Base-by-base conservation (phyloP, 2,113 vertebrate species). In the Psilopsiagon aymara region DNA sequence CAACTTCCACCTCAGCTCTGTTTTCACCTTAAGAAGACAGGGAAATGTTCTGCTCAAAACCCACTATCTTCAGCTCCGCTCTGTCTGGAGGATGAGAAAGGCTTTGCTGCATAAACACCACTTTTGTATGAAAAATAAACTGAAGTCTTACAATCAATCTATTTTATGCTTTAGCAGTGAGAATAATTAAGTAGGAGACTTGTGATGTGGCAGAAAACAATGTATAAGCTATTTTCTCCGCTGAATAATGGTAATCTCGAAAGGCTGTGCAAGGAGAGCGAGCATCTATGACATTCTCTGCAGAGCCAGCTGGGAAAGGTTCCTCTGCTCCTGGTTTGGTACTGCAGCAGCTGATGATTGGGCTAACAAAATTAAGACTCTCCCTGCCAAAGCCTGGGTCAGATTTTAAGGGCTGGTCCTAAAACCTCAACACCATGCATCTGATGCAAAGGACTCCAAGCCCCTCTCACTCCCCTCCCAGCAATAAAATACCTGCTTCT, bases 51-150 rank as follows among this genome's bases (percentile, higher is more conserved):
- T 86, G 82, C 79, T 92, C 55, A 77, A 93, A 90, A 85, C 37
- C 35, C 88, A 68, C 71, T 75, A 83, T 62, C 12, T 3, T 93
- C 68, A 91, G 55, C 64, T 89, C n/a, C 13, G 63, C 62, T 92
- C 57, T 68, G 71, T 67, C 71, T 78, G 85, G 19, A 83, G 88
- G 75, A 68, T 66, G 71, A 93, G 37, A 44, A 77, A 94, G 53
- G 43, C 82, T 90, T 53, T 92, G 89, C 82, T 85, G 91, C 82
- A 94, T 53, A 95, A 95, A 90, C 84, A 94, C 55, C 76, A 70
- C 79, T 92, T 94, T 13, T 44, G 24, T 83, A 71, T 69, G 64
- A 88, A 90, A 91, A 89, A 94, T 59, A 93, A 95, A 92, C 68
- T 37, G 1, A 63, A 80, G 70, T 27, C 94, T 81, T 44, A 82